Conservation (phyloP, 2,888 invertebrate genomes). For the Yponomeuta malinellus region DNA sequence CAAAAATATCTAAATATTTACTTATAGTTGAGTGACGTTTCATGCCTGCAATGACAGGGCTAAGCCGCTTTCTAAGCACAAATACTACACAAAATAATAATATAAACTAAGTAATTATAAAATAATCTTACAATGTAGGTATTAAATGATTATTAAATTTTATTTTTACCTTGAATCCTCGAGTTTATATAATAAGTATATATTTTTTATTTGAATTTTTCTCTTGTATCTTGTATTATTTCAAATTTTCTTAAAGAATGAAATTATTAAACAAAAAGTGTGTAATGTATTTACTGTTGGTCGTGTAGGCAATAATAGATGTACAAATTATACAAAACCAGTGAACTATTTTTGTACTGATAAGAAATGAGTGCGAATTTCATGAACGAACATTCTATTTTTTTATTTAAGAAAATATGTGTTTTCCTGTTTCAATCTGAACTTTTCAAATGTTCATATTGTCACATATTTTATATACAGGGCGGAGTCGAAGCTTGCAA, state of each 20-base stretch:
- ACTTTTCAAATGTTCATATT: background rate
- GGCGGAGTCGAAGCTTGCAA: conserved; percentile 62
- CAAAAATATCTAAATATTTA: background rate
- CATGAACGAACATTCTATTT: background rate
- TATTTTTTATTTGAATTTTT: too few relatives aligned
- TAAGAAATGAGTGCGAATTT: background rate
- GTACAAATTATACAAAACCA: too few relatives aligned
- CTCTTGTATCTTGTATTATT: too few relatives aligned
- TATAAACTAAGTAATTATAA: background rate
- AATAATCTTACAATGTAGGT: background rate
- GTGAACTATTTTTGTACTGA: too few relatives aligned
- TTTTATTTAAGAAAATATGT: conserved; percentile 20
- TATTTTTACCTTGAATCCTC: too few relatives aligned
- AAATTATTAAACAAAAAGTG: too few relatives aligned
- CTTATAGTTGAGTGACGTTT: background rate
- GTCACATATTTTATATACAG: background rate
- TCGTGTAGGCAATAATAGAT: too few relatives aligned
- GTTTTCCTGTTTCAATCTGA: conserved; percentile 25
- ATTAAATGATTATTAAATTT: too few relatives aligned
- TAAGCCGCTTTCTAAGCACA: conserved; percentile 16
- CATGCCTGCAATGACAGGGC: background rate
- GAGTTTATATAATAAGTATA: too few relatives aligned
- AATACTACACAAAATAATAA: conserved; percentile 8
- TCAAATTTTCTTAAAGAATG: too few relatives aligned
- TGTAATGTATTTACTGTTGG: too few relatives aligned